These are phyloP conservation scores for Microplitis demolitor DNA, from an alignment of 1,140 invertebrate species.

Conservation along the genomic window DNA sequence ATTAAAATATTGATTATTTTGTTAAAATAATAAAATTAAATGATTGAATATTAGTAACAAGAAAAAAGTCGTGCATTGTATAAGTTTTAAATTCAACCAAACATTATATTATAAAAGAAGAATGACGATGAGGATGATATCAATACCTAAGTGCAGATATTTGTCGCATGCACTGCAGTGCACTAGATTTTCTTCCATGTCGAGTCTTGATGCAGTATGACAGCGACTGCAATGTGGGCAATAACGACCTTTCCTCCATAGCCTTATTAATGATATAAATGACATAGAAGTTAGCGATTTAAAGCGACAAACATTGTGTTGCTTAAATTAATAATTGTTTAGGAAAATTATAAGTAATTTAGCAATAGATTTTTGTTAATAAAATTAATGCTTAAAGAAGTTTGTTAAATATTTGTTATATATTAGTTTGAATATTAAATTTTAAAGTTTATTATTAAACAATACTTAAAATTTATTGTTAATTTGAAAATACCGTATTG, in stretches of 20 bases:
- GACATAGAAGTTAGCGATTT: conserved; percentile 56
- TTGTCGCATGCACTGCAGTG: conserved; percentile 64
- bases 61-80: neutral
- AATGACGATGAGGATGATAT: conserved; percentile 45
- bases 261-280: conserved; percentile 60
- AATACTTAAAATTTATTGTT: no score
- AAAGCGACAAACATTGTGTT: conserved; percentile 15
- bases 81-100: neutral
- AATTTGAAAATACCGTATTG: no score
- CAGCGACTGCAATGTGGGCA: conserved; percentile 63
- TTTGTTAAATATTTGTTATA: no score
- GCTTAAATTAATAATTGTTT: neutral
- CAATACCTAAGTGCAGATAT: conserved; percentile 64
- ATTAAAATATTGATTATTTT: no score
- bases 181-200: conserved; percentile 60
- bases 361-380: neutral
- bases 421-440: no score
- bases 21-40: no score
- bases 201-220: conserved; percentile 59
- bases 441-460: no score
- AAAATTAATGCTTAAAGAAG: no score
- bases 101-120: conserved; percentile 19
- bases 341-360: neutral
- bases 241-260: conserved; percentile 64
- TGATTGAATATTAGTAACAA: neutral